Evolutionary conservation across 2,797 vertebrate genomes (phyloP), one percentile per base, ranked within the genome.

Genomic region (Tiaroga cobitis): DNA sequence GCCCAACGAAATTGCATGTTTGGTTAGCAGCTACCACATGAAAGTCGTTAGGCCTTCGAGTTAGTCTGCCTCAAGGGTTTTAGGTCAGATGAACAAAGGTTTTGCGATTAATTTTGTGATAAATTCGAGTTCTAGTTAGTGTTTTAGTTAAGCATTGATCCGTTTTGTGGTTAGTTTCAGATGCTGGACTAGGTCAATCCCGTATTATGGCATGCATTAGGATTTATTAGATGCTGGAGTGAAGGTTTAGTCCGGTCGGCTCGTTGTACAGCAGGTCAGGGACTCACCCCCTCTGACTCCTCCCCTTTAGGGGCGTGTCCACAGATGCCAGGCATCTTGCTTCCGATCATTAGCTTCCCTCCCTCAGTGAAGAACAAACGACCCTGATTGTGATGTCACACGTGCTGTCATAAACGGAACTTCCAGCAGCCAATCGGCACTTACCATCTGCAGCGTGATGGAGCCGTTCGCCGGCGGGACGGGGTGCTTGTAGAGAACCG

Each of bases 371-470:
- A 82, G 92, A 93, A 91, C 89, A 95, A 86, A 94, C 87, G 73
- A 91, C 34, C 26, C 90, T 88, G 90, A 90, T 90, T 85, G 89
- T 90, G 77, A 84, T 81, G 63, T 85, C 70, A 87, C 80, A 90
- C 67, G 84, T 85, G 77, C 24, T 85, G 77, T 51, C 68, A 86
- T 84, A 86, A 61, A 80, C 24, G 80, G 16, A 84, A 80, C 7
- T 10, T 65, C 24, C 32, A 18, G 9, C 6, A 54, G 39, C 65
- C 68, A 37, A n/a, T 88, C 24, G 69, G 87, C 11, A 93, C 91
- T 95, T 94, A 98, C 97, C 95, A 96, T 94, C 75, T 95, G 95
- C 82, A 97, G 93, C 82, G 92, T 93, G 90, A 94, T 88, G 0
- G 94, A 92, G 80, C 92, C 92, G 24, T 91, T 91, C n/a, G 92